Percentiles rank a stretch among this genome's conserved stretches.
Evolutionary conservation across 2,113 vertebrate species (phyloP).

Genomic region (Sebastes schlegelii): DNA sequence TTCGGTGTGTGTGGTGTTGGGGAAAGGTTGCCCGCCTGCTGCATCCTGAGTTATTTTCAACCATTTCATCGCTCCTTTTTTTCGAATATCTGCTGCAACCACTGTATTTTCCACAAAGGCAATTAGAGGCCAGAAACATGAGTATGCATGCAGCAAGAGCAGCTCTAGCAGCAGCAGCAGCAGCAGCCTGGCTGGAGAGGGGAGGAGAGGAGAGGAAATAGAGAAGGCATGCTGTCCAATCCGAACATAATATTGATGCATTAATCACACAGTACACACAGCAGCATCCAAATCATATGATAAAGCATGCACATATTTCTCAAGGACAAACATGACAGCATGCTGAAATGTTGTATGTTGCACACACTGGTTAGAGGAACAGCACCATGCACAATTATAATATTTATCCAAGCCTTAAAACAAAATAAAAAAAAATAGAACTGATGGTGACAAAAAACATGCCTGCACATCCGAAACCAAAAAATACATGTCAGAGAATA

Average conservation of each 20-base stretch:
- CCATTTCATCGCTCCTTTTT: constrained; percentile 34
- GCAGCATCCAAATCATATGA: constrained; percentile 23
- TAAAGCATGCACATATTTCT: constrained; percentile 38
- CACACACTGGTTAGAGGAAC: constrained; percentile 25
- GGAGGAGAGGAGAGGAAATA: constrained; percentile 8
- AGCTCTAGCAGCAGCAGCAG: constrained; percentile 42
- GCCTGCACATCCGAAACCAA: constrained; percentile 25
- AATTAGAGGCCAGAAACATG: constrained; percentile 79
- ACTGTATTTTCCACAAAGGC: constrained; percentile 78
- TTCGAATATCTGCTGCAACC: constrained; percentile 58
- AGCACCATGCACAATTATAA: constrained; percentile 1
- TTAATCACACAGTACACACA: constrained; percentile 50
- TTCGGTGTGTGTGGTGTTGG: neutral
- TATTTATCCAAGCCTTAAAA: neutral
- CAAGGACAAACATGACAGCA: constrained; percentile 50
- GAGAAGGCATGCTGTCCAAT: constrained; percentile 52
- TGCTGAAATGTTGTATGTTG: constrained; percentile 17
- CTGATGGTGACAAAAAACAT: constrained; percentile 16
- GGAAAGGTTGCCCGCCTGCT: neutral
- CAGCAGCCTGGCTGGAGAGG: constrained; percentile 41
- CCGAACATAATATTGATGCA: constrained; percentile 62
- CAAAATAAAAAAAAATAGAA: neutral
- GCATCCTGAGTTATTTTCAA: constrained; percentile 50
- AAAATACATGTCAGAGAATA: constrained; percentile 24
- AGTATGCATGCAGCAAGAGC: constrained; percentile 72